Evolutionary conservation across 2,888 invertebrate species (phyloP), one percentile per base, ranked within the genome.

Genomic region (Gonocerus acuteangulatus): DNA sequence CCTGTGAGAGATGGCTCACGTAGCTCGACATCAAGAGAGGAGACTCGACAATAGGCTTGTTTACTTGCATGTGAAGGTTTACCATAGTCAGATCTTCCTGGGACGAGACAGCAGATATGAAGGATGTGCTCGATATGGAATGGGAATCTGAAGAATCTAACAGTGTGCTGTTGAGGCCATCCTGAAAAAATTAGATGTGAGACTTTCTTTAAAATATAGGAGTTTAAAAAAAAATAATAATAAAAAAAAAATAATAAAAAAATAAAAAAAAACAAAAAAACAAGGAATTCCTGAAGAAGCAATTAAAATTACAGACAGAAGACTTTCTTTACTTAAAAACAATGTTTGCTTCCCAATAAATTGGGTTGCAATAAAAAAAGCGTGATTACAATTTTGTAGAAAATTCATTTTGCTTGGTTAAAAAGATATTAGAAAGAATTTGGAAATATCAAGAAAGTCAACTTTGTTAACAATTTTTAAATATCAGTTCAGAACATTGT

Each of bases 11-110:
- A 74, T 95, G 94, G 69, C 87, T 87, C 72, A 90, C 84, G 73
- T 96, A 96, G 71, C 94, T 94, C 2, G 93, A 89, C 92, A 96
- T 93, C 0, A 96, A 77, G 57, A 96, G 77, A 0, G 95, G 94
- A 0, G 95, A 95, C 71, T 95, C 92, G 4, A 91, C 86, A 66
- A 96, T 95, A 0, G 95, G 89, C 68, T 84, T 82, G 73, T 91
- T 91, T 22, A 93, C 86, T 77, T 96, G 95, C 83, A 92, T 90
- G 71, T 95, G 94, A 15, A 96, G 79, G 75, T 95, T 94, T 0
- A 96, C 91, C 59, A 93, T 75, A 0, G 91, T 91, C 74, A 91
- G 85, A 72, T 93, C 93, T 75, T 94, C 93, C 73, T 93, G 93
- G 11, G 92, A 94, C 1, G 91, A 94, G 67, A 91, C 85, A 2